These are phyloP conservation scores for Argyrosomus regius DNA, from an alignment of 2,797 vertebrate species.

Conservation along the genomic window DNA sequence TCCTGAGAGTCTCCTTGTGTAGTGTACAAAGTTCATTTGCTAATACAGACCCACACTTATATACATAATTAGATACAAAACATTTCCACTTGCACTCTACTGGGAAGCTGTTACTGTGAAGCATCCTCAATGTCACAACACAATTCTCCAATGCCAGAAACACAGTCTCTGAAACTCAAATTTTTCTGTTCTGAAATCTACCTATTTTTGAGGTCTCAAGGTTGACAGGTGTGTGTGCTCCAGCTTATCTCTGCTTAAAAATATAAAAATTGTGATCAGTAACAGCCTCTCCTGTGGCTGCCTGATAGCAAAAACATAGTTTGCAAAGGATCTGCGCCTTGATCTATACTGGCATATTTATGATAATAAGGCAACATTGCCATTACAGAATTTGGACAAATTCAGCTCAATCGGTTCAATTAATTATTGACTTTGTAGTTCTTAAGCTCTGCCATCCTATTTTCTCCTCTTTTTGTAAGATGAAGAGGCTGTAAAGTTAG, in stretches of 20 bases:
- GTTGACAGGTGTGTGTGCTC: too few relatives aligned
- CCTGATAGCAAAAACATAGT: background rate
- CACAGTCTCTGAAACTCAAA: too few relatives aligned
- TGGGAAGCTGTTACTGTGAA: too few relatives aligned
- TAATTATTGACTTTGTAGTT: background rate
- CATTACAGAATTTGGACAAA: background rate
- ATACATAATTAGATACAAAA: too few relatives aligned
- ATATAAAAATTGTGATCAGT: background rate
- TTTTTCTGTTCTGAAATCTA: too few relatives aligned
- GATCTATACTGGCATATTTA: slow-evolving; percentile 10
- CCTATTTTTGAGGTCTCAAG: too few relatives aligned
- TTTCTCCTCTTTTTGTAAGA: background rate
- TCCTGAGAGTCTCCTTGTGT: too few relatives aligned
- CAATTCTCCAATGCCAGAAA: too few relatives aligned
- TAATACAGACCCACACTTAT: too few relatives aligned
- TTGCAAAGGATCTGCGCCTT: background rate
- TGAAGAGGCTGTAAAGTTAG: background rate
- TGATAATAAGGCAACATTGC: background rate
- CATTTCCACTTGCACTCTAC: background rate
- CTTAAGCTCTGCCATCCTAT: background rate
- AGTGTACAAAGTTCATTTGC: too few relatives aligned
- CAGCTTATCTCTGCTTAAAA: too few relatives aligned
- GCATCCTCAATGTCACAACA: too few relatives aligned
- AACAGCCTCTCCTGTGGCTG: background rate
- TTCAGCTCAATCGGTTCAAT: background rate